A percentile compares a stretch with the other conserved stretches of the same genome.
phyloP scores from a whole-genome alignment of 1,140 invertebrate species.

The Sweltsa coloradensis region DNA sequence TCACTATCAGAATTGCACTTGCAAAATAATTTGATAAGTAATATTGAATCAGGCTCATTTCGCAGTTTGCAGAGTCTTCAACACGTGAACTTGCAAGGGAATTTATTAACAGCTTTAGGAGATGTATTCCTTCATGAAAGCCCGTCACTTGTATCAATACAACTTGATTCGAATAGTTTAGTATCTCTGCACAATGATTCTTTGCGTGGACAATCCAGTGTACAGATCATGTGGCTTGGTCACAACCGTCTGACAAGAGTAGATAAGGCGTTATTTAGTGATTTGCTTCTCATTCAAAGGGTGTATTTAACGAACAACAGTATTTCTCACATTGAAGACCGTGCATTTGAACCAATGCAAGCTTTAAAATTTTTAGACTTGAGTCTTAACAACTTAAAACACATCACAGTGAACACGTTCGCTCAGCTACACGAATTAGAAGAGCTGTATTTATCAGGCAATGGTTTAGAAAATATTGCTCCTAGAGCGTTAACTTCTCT shows the following conservation, averaged over 20 bases:
- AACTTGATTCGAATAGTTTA: conserved; percentile 73
- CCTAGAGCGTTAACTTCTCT: conserved; percentile 41
- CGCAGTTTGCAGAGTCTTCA: conserved; percentile 69
- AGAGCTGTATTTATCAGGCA: conserved; percentile 47
- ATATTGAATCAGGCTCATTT: conserved; percentile 72
- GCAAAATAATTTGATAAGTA: conserved; percentile 71
- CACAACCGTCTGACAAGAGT: conserved; percentile 67
- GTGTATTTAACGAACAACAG: conserved; percentile 74
- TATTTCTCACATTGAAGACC: conserved; percentile 65
- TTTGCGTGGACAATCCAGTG: conserved; percentile 59
- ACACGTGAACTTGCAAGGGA: conserved; percentile 77
- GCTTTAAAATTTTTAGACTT: conserved; percentile 64
- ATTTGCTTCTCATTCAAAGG: conserved; percentile 58
- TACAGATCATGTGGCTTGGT: conserved; percentile 76
- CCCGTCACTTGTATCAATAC: conserved; percentile 68
- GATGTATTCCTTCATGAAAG: conserved; percentile 63
- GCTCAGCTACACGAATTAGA: conserved; percentile 53
- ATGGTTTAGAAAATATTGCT: conserved; percentile 41
- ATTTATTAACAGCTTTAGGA: conserved; percentile 59
- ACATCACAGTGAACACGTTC: conserved; percentile 44
- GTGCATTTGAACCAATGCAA: conserved; percentile 61
- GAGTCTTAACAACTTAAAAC: conserved; percentile 55
- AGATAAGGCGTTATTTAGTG: conserved; percentile 56
- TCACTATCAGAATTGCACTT: conserved; percentile 71
- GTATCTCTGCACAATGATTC: conserved; percentile 63